These are phyloP conservation scores for Microtus obscurus DNA, from an alignment of 2,797 vertebrate species.

Conservation along the genomic window DNA sequence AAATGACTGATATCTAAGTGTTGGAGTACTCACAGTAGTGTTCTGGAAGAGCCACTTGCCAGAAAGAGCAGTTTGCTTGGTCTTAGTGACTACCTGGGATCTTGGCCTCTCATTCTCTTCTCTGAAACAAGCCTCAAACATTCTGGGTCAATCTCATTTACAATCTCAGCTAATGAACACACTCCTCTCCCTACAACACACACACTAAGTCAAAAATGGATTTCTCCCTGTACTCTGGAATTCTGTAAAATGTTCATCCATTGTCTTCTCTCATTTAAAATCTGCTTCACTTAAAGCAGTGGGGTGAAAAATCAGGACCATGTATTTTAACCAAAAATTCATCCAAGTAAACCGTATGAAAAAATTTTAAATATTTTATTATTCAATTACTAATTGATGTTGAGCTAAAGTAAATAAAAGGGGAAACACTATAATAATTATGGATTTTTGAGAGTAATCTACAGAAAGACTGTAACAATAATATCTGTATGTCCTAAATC, in stretches of 20 bases:
- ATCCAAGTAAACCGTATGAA: constrained; percentile 13
- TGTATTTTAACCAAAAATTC: constrained; percentile 46
- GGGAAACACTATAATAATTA: background rate
- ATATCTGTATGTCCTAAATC: too few species aligned
- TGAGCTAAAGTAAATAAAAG: background rate
- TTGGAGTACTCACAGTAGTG: background rate
- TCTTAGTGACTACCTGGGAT: constrained; percentile 1
- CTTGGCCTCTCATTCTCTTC: constrained; percentile 17
- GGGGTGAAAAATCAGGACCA: constrained; percentile 26
- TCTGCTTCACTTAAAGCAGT: constrained; percentile 52
- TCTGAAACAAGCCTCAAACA: constrained; percentile 52
- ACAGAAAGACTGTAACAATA: background rate
- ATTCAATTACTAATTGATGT: background rate
- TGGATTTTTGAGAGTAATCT: background rate
- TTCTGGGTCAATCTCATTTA: background rate
- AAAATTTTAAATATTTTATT: background rate
- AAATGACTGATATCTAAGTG: background rate
- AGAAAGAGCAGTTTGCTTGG: background rate
- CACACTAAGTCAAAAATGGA: constrained; percentile 11
- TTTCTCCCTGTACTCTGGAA: background rate
- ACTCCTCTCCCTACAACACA: background rate
- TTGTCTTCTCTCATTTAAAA: constrained; percentile 41
- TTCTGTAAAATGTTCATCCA: constrained; percentile 12
- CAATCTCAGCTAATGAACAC: background rate
- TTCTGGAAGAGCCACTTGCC: background rate